Evolutionary conservation across 2,888 invertebrate genomes (phyloP).

Genomic region (Ormyrus thymus): DNA sequence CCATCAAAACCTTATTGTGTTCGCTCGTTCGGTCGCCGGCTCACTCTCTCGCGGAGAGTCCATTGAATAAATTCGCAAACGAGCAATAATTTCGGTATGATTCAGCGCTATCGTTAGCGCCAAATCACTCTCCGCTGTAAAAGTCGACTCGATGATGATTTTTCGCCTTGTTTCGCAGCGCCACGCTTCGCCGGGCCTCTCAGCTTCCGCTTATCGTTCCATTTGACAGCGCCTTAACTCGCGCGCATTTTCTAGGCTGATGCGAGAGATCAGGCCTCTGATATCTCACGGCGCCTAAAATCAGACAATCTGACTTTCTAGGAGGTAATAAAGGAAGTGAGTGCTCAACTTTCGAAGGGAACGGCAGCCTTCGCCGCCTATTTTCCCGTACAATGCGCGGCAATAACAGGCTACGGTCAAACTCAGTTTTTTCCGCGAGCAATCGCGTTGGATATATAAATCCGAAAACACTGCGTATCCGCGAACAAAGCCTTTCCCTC

Average conservation of each 20-base stretch:
- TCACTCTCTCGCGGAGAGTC: not conserved
- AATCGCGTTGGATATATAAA: too few species aligned
- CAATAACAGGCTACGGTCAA: too few species aligned
- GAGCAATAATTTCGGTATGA: constrained; percentile 45
- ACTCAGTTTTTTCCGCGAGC: too few species aligned
- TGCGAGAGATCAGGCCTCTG: too few species aligned
- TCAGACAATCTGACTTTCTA: not conserved
- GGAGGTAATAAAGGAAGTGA: not conserved
- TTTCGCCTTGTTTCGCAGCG: constrained; percentile 11
- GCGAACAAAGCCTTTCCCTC: too few species aligned
- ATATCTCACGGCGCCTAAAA: too few species aligned
- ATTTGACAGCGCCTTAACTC: not conserved
- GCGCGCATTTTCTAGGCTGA: too few species aligned
- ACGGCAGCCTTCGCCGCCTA: too few species aligned
- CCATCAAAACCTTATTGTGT: constrained; percentile 39
- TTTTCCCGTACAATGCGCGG: too few species aligned
- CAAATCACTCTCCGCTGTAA: constrained; percentile 6
- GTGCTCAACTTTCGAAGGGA: too few species aligned
- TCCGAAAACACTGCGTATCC: too few species aligned
- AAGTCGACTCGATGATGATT: constrained; percentile 21
- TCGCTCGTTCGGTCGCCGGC: not conserved
- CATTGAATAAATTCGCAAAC: constrained; percentile 48
- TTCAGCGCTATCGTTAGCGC: constrained; percentile 41
- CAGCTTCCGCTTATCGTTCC: constrained; percentile 2
- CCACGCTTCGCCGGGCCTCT: not conserved